These are phyloP conservation scores for Raja brachyura DNA, from an alignment of 2,113 vertebrate species.

Conservation along the genomic window DNA sequence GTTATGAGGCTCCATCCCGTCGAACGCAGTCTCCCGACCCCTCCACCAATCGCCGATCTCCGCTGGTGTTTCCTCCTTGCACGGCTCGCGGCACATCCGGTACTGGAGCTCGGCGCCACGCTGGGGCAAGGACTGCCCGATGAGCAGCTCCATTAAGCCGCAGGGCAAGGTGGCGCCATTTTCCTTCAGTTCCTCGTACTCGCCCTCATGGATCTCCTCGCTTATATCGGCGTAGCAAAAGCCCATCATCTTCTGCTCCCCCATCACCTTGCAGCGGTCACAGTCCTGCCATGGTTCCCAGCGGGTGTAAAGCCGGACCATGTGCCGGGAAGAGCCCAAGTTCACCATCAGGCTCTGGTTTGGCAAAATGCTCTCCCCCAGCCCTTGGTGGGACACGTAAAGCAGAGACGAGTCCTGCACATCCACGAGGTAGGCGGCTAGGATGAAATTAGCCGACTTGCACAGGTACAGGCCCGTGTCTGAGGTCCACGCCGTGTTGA, in stretches of 20 bases:
- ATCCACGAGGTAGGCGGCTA: background rate
- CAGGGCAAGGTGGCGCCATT: background rate
- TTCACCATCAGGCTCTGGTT: background rate
- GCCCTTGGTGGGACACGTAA: background rate
- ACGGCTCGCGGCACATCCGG: background rate
- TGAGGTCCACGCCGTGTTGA: background rate
- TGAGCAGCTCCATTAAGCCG: background rate
- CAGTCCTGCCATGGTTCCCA: slow-evolving; percentile 42
- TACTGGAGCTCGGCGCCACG: background rate
- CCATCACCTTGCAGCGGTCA: slow-evolving; percentile 37
- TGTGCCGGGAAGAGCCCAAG: background rate
- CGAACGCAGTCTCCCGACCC: no score
- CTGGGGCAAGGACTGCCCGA: background rate
- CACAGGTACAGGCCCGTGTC: background rate
- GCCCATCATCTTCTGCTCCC: slow-evolving; percentile 47
- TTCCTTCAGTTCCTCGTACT: no score
- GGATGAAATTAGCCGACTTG: background rate
- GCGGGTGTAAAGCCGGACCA: slow-evolving; percentile 35
- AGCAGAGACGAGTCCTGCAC: background rate
- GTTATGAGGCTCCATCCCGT: background rate
- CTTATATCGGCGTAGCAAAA: slow-evolving; percentile 45
- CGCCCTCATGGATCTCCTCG: slow-evolving; percentile 42
- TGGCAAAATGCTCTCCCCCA: background rate
- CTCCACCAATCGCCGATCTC: no score
- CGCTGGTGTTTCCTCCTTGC: no score